A percentile compares a stretch with the other conserved stretches of the same genome.
phyloP scores from a whole-genome alignment of 1,140 invertebrate genomes.

The Euborellia annulipes region DNA sequence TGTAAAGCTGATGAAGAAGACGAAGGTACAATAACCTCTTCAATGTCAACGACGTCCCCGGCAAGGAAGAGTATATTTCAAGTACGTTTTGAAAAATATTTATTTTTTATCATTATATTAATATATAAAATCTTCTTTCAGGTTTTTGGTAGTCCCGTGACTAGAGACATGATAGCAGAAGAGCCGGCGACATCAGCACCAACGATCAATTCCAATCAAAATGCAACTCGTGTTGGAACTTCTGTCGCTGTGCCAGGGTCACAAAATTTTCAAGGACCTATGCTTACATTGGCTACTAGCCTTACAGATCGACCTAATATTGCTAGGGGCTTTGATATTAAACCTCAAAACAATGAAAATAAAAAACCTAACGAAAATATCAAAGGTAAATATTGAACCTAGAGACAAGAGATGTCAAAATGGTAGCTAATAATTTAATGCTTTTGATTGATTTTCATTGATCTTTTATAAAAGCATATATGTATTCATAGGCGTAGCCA shows the following conservation, averaged over 20 bases:
- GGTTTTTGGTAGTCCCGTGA: constrained; percentile 8
- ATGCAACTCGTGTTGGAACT: too few species aligned
- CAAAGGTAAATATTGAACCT: too few species aligned
- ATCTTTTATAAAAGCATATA: too few species aligned
- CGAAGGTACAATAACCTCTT: constrained; percentile 9
- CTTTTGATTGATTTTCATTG: too few species aligned
- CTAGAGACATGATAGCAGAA: not conserved
- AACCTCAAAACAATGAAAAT: too few species aligned
- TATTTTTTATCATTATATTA: not conserved
- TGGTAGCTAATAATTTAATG: too few species aligned
- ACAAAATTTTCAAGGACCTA: constrained; percentile 17
- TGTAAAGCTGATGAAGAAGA: constrained; percentile 4
- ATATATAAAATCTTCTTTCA: not conserved
- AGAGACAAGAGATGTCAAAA: too few species aligned
- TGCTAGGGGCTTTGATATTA: constrained; percentile 22
- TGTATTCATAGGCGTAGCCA: too few species aligned
- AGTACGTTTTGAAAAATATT: not conserved
- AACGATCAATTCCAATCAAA: too few species aligned
- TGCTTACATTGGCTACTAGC: constrained; percentile 27
- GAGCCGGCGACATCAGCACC: not conserved
- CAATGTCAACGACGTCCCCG: constrained; percentile 9
- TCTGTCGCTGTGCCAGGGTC: not conserved
- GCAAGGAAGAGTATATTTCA: constrained; percentile 10
- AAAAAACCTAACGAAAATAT: too few species aligned
- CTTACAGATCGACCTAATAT: constrained; percentile 25